Evolutionary conservation across 2,113 vertebrate species (phyloP), one percentile per base, ranked within the genome.

Genomic region (Corydoras sp.): DNA sequence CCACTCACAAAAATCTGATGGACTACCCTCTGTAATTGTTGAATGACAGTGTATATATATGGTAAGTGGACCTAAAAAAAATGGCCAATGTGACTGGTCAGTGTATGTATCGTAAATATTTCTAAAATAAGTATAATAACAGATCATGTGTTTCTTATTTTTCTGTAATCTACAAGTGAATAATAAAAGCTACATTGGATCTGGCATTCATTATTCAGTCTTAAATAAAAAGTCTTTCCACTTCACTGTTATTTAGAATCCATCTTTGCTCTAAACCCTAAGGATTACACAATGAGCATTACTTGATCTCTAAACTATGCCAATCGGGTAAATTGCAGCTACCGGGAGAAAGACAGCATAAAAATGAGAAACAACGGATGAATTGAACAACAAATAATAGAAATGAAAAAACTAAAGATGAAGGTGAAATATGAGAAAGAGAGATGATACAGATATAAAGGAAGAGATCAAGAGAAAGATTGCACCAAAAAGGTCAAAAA

Each of bases 241-340:
- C 81, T 76, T 77, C 81, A 79, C 79, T 81, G 64, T 80, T 76
- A 79, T 81, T 83, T 78, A 84, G 83, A 79, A 76, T 80, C 81
- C 83, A 62, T 83, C 79, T 79, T 71, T 72, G 79, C 81, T 76
- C 43, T 83, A 82, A 77, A 69, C 80, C 78, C 81, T 72, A 70
- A 55, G 81, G 18, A 24, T 24, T 24, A 24, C 18, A 81, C 80
- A 84, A 81, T 81, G 81, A 82, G 80, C 80, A 81, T 83, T 76
- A 72, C 82, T 85, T 88, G 86, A 88, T 86, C 88, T 87, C 85
- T 77, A 88, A 87, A 83, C 79, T 79, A 73, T 64, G 79, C 84
- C 83, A 83, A 84, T 77, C 72, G 81, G 76, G 74, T 78, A 73
- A 70, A 54, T 75, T 81, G 80, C 81, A 83, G 49, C 56, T 48